A percentile compares a stretch with the other conserved stretches of the same genome.
These are phyloP conservation scores for Subacronicta megacephala DNA, from an alignment of 2,888 invertebrate genomes.

Conservation along the genomic window DNA sequence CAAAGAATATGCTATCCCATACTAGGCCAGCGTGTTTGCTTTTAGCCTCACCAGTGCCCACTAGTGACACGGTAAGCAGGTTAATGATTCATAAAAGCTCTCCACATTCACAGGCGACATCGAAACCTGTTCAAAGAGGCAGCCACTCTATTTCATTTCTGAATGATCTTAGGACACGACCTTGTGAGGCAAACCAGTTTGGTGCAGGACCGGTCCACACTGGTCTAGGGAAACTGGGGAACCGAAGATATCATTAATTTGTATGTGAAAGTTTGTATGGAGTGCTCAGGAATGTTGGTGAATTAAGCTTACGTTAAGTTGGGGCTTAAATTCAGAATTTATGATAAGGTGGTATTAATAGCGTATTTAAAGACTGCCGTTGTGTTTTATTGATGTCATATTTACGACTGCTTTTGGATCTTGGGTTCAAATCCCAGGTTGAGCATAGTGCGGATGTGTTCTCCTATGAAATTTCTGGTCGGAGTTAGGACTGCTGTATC, in stretches of 20 bases:
- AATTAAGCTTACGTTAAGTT: slow-evolving; percentile 21
- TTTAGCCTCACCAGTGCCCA: too few species aligned
- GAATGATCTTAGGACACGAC: slow-evolving; percentile 49
- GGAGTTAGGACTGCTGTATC: too few species aligned
- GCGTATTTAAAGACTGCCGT: too few species aligned
- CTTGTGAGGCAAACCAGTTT: slow-evolving; percentile 59
- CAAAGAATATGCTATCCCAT: too few species aligned
- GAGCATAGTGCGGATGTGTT: too few species aligned
- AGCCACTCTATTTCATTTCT: slow-evolving; percentile 29
- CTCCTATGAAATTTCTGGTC: too few species aligned
- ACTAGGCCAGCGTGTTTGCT: too few species aligned
- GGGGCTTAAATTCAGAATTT: not conserved
- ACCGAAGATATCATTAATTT: slow-evolving; percentile 57
- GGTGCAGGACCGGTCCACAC: slow-evolving; percentile 40
- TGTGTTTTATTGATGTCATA: too few species aligned
- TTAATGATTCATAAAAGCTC: not conserved
- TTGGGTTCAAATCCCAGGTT: too few species aligned
- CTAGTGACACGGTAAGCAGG: too few species aligned
- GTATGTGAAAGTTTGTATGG: slow-evolving; percentile 56
- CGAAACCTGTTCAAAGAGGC: not conserved
- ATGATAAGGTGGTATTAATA: not conserved
- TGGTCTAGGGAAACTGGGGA: slow-evolving; percentile 58
- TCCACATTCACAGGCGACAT: too few species aligned
- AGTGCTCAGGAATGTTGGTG: slow-evolving; percentile 39
- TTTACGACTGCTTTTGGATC: too few species aligned